Base-by-base conservation (phyloP, 2,888 invertebrate species). In the Caenorhabditis sulstoni region DNA sequence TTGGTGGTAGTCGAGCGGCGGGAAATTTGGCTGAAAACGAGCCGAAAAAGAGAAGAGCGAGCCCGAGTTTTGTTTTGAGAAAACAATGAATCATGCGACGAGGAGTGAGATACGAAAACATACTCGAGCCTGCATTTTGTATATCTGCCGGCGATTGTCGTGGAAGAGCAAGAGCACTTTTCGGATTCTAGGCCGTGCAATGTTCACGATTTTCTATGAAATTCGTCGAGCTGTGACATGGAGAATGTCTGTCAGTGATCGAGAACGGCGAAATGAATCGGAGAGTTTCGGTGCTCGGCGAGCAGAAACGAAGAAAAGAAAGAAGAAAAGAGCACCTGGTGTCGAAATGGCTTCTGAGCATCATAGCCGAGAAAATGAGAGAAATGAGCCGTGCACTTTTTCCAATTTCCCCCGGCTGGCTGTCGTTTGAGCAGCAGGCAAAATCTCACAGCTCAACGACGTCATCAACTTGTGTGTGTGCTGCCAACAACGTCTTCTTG, bases 391-490 rank as follows among this genome's bases (percentile, higher is more conserved):
- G 41, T 66, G 52, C 59, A 59, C 52, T 68, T 65, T 50, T 66
- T 52, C 45, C 35, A 39, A 66, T 58, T 59, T 65, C 59, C 73
- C 47, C 12, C 1, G 37, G 55, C 1, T 68, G 49, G 44, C 41
- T 64, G 35, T 66, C 41, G 53, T 50, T 41, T n/a, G 29, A 29
- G 29, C 4, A 7, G 7, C 22, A 35, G 20, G 41, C 11, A 22
- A 49, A 20, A 44, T 52, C 49, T 37, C 73, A 73, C 50, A 73
- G 73, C 57, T 50, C 73, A 73, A 64, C 73, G 64, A 73, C 73
- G 73, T 73, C 73, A 73, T 73, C 73, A 73, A 64, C 44, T 71
- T 68, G 67, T 71, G 71, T 55, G n/a, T n/a, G n/a, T n/a, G n/a
- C n/a, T n/a, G 58, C 61, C 53, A 70, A 70, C 29, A 29, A 70